Percentiles rank a stretch among this genome's conserved stretches.
Conservation (phyloP, 2,113 vertebrate species). For the Strix aluco region DNA sequence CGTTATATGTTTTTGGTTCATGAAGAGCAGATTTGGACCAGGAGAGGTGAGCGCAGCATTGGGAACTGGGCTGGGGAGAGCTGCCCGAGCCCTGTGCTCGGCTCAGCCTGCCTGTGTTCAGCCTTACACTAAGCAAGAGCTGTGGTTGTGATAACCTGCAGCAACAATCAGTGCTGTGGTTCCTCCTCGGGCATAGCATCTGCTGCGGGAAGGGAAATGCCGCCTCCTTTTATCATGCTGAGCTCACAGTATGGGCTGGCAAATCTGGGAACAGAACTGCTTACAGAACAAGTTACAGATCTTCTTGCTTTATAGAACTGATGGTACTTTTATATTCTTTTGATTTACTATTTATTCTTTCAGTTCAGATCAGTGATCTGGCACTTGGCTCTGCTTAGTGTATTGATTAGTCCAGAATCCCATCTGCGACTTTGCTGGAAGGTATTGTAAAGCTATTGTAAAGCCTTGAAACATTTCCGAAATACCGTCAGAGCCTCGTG, state of each 20-base stretch:
- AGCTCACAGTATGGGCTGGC: not conserved
- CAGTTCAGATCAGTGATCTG: not conserved
- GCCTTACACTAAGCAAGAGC: not conserved
- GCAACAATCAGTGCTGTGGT: not conserved
- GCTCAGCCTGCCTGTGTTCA: not conserved
- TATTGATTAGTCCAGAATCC: constrained; percentile 1
- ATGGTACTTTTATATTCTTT: not conserved
- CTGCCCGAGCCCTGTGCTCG: not conserved
- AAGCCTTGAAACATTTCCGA: not conserved
- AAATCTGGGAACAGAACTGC: not conserved
- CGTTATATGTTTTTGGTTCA: rapidly evolving
- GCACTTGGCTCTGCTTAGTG: not conserved
- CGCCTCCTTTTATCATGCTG: not conserved
- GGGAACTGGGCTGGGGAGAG: not conserved
- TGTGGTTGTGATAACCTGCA: not conserved
- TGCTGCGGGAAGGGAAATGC: not conserved
- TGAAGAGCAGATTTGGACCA: not conserved
- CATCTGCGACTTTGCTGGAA: not conserved
- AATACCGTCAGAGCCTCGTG: not conserved
- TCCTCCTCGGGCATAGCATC: not conserved
- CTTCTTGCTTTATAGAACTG: not conserved
- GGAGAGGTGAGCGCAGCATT: rapidly evolving
- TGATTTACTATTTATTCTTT: not conserved
- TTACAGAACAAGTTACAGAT: not conserved
- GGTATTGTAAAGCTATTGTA: not conserved